Conservation (phyloP, 2,888 invertebrate species). For the Himalopsyche kuldschensis region DNA sequence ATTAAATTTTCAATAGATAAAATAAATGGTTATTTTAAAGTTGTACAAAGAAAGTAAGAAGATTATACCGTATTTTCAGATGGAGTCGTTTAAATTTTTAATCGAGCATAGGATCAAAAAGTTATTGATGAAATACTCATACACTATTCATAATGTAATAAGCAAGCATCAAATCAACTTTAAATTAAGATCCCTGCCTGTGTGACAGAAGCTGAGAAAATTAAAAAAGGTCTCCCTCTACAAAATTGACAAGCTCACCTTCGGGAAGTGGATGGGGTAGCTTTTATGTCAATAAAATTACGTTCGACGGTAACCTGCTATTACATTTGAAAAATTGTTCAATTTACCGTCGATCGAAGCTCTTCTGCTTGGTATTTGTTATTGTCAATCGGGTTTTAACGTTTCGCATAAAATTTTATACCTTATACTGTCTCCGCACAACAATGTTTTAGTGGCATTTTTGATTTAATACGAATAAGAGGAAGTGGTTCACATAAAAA, state of each 20-base stretch:
- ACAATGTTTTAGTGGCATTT: not conserved
- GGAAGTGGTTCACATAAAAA: not conserved
- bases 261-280: not conserved
- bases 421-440: not conserved
- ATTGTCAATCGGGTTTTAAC: constrained; percentile 1
- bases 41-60: too few species aligned
- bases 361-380: not conserved
- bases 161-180: too few species aligned
- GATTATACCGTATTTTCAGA: too few species aligned
- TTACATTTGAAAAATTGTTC: constrained; percentile 1
- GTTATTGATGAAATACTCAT: too few species aligned
- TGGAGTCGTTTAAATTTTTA: too few species aligned
- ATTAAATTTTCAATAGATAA: too few species aligned
- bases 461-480: not conserved
- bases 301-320: not conserved
- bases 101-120: too few species aligned
- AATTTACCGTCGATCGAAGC: not conserved
- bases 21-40: too few species aligned
- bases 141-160: too few species aligned
- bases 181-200: too few species aligned
- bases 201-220: not conserved
- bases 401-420: not conserved
- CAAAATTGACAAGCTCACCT: not conserved
- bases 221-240: not conserved
- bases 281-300: constrained; percentile 1